These are phyloP conservation scores for Gymnorhina tibicen DNA, from an alignment of 2,113 vertebrate species.

Conservation along the genomic window DNA sequence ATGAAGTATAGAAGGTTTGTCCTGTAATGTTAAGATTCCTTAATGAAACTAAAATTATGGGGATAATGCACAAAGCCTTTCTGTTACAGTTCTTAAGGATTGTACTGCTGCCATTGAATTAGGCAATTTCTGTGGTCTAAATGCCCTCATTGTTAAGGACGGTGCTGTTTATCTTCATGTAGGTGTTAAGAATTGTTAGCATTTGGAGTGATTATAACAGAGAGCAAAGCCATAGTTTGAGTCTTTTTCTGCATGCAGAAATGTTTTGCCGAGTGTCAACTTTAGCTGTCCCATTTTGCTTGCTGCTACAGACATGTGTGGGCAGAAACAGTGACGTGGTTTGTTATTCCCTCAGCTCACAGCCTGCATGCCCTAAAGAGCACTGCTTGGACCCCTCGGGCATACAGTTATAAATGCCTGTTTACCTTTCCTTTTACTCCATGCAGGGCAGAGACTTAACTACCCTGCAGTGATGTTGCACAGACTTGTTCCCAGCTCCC, in stretches of 20 bases:
- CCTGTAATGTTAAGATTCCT: not conserved
- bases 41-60: constrained; percentile 45
- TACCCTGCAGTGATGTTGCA: not conserved
- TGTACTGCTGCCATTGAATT: constrained; percentile 48
- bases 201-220: constrained; percentile 34
- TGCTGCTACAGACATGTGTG: not conserved
- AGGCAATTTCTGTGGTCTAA: constrained; percentile 21
- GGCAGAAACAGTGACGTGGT: not conserved
- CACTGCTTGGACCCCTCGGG: not conserved
- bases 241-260: not conserved
- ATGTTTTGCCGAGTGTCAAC: constrained; percentile 28
- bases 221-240: not conserved
- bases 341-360: not conserved
- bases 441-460: not conserved
- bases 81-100: constrained; percentile 18
- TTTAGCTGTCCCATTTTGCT: constrained; percentile 1
- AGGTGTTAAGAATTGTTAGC: constrained; percentile 48
- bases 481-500: not conserved
- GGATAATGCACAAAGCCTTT: constrained; percentile 27
- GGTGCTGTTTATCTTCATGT: constrained; percentile 8
- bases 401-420: not conserved
- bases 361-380: not conserved
- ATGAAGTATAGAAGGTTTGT: not conserved
- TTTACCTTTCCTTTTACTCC: not conserved
- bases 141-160: constrained; percentile 48